These are phyloP conservation scores for Drosophila flavopinicola DNA, from an alignment of 2,888 invertebrate genomes.

Conservation along the genomic window DNA sequence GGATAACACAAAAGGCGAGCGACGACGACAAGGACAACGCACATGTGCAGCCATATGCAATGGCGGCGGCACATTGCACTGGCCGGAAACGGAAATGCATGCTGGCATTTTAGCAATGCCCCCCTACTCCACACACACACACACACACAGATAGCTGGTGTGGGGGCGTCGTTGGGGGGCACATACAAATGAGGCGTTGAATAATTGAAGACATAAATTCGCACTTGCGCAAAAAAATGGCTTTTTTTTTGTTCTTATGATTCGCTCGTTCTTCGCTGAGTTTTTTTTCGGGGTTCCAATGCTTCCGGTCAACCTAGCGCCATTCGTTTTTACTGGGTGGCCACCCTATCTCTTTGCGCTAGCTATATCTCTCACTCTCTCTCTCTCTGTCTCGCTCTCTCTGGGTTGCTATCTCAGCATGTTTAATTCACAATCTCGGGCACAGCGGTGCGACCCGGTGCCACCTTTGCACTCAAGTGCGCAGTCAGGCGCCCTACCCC, in stretches of 20 bases:
- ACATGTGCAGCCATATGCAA: slow-evolving; percentile 74
- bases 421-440: slow-evolving; percentile 80
- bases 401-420: slow-evolving; percentile 54
- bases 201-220: slow-evolving; percentile 81
- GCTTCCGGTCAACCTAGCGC: slow-evolving; percentile 65
- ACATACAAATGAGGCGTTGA: slow-evolving; percentile 81
- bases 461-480: slow-evolving; percentile 79
- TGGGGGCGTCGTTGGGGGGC: slow-evolving; percentile 22
- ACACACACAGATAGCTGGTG: neutral
- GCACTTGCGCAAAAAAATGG: slow-evolving; percentile 66
- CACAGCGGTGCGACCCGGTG: slow-evolving; percentile 69
- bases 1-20: slow-evolving; percentile 26
- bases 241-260: slow-evolving; percentile 54
- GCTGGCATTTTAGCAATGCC: slow-evolving; percentile 73
- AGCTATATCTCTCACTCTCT: neutral
- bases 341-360: neutral
- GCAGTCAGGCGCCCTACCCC: slow-evolving; percentile 51
- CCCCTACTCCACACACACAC: slow-evolving; percentile 27
- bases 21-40: slow-evolving; percentile 37
- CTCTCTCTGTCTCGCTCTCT: neutral
- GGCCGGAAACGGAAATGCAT: slow-evolving; percentile 80
- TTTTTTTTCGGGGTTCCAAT: slow-evolving; percentile 35
- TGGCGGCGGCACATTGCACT: slow-evolving; percentile 48
- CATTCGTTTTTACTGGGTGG: slow-evolving; percentile 31
- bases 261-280: slow-evolving; percentile 24